Base-by-base conservation (phyloP, 1,140 invertebrate species). In the Drosophila sechellia region DNA sequence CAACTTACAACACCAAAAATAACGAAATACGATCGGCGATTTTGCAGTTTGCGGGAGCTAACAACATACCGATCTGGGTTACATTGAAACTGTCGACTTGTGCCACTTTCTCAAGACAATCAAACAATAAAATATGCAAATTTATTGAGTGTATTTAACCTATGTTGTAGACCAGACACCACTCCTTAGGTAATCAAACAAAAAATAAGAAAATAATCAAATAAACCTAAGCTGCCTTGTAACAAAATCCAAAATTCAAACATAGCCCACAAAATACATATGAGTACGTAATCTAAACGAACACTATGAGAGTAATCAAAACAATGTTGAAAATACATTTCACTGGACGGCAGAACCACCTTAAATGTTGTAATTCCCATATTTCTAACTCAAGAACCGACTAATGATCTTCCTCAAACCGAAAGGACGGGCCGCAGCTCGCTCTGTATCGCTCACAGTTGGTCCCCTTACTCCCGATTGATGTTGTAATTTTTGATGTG, bases 321-420 rank as follows among this genome's bases (percentile, higher is more conserved):
- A 68, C 42, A 59, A 81, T 60, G 50, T 79, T 43, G 59, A 81
- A 90, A 90, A 73, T 68, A 89, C 85, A 89, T 89, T 89, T 90
- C 76, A 91, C 78, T 86, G 90, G 90, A 91, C 90, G 90, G 90
- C 79, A 85, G 72, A 91, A 91, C 90, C 90, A 91, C 90, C 90
- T 91, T 91, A 91, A 90, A 92, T 91, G 90, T 91, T 91, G 90
- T 91, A 89, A 91, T 85, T 81, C 78, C 89, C 90, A 77, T 79
- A 40, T 37, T 56, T 64, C 59, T 66, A 72, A 81, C 63, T 50
- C 53, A 53, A 79, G 43, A 61, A 56, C 55, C 52, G 54, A 55
- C 57, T 43, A 56, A 45, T 57, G n/a, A 48, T 53, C 12, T 22
- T 31, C 52, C 43, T 15, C 12, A 25, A 25, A 34, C 31, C n/a